Conservation (phyloP, 92 coral and sea anemone genomes). For the Phenganax marumi region DNA sequence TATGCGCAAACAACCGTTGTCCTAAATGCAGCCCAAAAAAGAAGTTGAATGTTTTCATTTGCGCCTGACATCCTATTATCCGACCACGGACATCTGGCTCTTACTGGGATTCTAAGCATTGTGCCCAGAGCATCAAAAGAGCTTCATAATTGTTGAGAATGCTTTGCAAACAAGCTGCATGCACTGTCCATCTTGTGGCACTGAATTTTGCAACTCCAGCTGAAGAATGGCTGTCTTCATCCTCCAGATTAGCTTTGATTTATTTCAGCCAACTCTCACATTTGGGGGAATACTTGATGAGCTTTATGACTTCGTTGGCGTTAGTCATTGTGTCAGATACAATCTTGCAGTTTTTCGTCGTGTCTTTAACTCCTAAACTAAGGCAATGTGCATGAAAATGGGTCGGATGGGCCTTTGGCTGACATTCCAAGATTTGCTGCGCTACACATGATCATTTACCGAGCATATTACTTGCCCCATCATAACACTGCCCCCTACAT, state of each 20-base stretch:
- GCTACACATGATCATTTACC: slow-evolving; percentile 61
- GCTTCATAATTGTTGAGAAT: slow-evolving; percentile 45
- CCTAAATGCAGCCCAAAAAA: slow-evolving; percentile 54
- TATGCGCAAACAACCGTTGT: slow-evolving; percentile 54
- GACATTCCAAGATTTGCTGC: slow-evolving; percentile 58
- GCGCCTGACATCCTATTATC: slow-evolving; percentile 64
- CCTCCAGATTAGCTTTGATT: slow-evolving; percentile 46
- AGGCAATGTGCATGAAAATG: slow-evolving; percentile 69
- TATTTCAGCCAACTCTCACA: slow-evolving; percentile 58
- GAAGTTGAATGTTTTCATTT: slow-evolving; percentile 57
- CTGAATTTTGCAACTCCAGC: slow-evolving; percentile 24
- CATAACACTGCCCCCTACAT: slow-evolving; percentile 69
- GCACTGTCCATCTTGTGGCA: slow-evolving; percentile 51
- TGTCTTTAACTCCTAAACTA: slow-evolving; percentile 66
- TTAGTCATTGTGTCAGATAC: slow-evolving; percentile 50
- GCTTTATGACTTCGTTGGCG: slow-evolving; percentile 49
- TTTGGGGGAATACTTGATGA: slow-evolving; percentile 59
- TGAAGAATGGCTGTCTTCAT: slow-evolving; percentile 20
- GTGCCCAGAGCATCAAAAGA: slow-evolving; percentile 50
- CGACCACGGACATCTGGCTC: slow-evolving; percentile 61
- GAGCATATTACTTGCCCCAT: slow-evolving; percentile 76
- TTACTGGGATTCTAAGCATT: slow-evolving; percentile 43
- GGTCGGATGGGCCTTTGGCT: slow-evolving; percentile 73
- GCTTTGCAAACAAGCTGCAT: slow-evolving; percentile 34
- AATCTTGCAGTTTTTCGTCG: slow-evolving; percentile 54